These are phyloP conservation scores for Dromius quadrimaculatus DNA, from an alignment of 2,888 invertebrate species.

Conservation along the genomic window DNA sequence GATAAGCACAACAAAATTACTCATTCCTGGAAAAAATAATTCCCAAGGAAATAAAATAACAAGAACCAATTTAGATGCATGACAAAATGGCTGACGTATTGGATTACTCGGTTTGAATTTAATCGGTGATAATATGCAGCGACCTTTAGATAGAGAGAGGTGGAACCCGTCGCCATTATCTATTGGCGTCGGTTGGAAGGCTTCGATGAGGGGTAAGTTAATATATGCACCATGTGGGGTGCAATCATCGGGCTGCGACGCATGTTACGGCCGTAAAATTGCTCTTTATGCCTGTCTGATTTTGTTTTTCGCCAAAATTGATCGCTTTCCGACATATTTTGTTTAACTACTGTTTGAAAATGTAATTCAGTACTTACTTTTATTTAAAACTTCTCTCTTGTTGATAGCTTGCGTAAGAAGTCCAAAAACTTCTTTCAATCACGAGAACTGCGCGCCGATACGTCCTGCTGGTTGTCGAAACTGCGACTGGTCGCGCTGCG, in stretches of 20 bases:
- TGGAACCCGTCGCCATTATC: conserved; percentile 38
- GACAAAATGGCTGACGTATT: conserved; percentile 31
- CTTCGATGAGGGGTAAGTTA: conserved; percentile 14
- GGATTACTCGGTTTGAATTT: conserved; percentile 34
- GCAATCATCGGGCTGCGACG: neutral
- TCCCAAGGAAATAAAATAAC: conserved; percentile 24
- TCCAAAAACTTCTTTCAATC: no score
- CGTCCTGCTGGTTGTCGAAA: neutral
- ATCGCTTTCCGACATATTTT: conserved; percentile 4
- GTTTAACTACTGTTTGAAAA: no score
- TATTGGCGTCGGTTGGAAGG: conserved; percentile 26
- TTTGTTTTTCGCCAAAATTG: conserved; percentile 15
- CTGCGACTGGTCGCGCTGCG: neutral
- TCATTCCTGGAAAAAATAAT: conserved; percentile 32
- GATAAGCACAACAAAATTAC: conserved; percentile 35
- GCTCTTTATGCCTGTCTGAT: conserved; percentile 33
- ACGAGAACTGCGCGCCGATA: neutral
- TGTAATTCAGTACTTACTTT: no score
- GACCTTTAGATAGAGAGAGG: conserved; percentile 37
- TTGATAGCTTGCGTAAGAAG: no score
- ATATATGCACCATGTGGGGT: conserved; percentile 39
- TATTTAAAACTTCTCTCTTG: no score
- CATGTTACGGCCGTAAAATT: conserved; percentile 26
- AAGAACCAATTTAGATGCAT: conserved; percentile 12
- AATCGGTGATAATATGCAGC: conserved; percentile 41